phyloP scores from a whole-genome alignment of 2,888 invertebrate genomes.

The Glaucopsyche alexis region DNA sequence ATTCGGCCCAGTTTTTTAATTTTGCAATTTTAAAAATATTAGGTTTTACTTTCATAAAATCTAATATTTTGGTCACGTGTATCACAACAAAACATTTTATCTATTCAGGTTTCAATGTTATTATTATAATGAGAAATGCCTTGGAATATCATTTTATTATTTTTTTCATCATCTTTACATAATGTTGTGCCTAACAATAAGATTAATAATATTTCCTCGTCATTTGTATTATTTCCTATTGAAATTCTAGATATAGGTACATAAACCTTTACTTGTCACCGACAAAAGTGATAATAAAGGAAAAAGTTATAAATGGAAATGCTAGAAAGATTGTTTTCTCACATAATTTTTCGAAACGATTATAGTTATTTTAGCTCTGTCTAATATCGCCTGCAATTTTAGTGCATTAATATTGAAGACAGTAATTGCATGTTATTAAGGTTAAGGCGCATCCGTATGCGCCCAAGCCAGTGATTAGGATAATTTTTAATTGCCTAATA shows the following conservation, averaged over 20 bases:
- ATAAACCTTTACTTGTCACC: slow-evolving; percentile 6
- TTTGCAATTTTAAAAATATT: not conserved
- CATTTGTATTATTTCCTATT: not conserved
- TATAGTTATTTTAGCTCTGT: too few species aligned
- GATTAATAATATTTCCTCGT: not conserved
- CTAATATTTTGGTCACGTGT: not conserved
- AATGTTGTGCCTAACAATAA: not conserved
- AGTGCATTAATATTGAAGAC: too few species aligned
- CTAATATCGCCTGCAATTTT: too few species aligned
- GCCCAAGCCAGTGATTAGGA: not conserved
- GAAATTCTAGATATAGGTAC: not conserved
- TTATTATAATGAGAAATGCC: slow-evolving; percentile 14
- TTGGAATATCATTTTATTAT: slow-evolving; percentile 12
- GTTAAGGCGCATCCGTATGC: not conserved
- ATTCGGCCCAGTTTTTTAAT: not conserved
- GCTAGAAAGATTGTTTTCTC: too few species aligned
- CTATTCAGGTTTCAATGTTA: slow-evolving; percentile 10
- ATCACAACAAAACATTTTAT: slow-evolving; percentile 11
- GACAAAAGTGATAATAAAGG: not conserved
- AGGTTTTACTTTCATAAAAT: not conserved
- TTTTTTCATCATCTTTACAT: slow-evolving; percentile 2
- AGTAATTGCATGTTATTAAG: too few species aligned
- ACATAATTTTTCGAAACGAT: too few species aligned
- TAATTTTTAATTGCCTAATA: too few species aligned
- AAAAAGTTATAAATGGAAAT: not conserved